phyloP scores from a whole-genome alignment of 2,888 invertebrate genomes.

The Apocheima hispidaria region DNA sequence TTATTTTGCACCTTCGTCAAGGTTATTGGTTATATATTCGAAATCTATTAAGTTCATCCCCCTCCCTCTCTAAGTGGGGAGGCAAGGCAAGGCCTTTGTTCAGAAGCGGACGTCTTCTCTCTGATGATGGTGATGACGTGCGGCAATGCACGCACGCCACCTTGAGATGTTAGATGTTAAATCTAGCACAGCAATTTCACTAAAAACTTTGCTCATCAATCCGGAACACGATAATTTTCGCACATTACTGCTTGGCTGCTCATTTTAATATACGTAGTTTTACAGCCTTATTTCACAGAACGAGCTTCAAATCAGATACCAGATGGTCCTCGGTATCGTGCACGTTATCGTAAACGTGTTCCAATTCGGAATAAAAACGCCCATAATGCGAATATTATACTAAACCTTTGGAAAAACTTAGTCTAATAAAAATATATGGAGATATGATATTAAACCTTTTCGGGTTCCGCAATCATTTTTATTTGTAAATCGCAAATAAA shows the following conservation, averaged over 20 bases:
- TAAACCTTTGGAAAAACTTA: slow-evolving; percentile 28
- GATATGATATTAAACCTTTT: slow-evolving; percentile 35
- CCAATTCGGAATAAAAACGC: slow-evolving; percentile 24
- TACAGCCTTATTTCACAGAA: background rate
- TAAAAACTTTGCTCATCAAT: too few relatives aligned
- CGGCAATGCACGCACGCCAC: too few relatives aligned
- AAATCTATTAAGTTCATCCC: too few relatives aligned
- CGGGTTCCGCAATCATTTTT: slow-evolving; percentile 14
- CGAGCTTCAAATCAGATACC: slow-evolving; percentile 3
- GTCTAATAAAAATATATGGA: slow-evolving; percentile 32
- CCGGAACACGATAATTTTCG: too few relatives aligned
- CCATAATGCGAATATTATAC: slow-evolving; percentile 34
- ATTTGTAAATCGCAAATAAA: slow-evolving; percentile 26
- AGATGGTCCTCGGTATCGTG: slow-evolving; percentile 21
- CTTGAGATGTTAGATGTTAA: too few relatives aligned
- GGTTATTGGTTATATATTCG: background rate
- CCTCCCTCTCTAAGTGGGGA: too few relatives aligned
- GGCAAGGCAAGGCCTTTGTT: too few relatives aligned
- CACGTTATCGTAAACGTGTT: slow-evolving; percentile 29
- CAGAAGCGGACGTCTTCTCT: too few relatives aligned
- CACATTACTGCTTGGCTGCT: too few relatives aligned
- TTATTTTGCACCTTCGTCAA: background rate
- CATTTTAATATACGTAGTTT: background rate
- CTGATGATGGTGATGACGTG: too few relatives aligned
- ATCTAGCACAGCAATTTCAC: too few relatives aligned